Evolutionary conservation across 2,888 invertebrate genomes (phyloP).

Genomic region (Cryptus viduatorius): DNA sequence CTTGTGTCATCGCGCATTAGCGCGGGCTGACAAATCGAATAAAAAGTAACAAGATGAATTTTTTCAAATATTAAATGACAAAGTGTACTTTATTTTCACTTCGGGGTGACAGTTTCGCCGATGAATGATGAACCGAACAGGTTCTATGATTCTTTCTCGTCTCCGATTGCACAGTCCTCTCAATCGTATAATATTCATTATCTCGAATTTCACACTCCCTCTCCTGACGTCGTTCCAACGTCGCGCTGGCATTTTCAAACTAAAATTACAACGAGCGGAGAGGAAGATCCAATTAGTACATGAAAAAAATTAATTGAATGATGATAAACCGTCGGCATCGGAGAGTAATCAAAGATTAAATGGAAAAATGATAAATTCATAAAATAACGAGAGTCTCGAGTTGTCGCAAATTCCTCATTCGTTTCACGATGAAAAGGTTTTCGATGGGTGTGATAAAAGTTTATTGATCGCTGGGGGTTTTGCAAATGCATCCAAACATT

Average conservation of each 20-base stretch:
- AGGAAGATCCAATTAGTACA: conserved; percentile 10
- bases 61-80: background rate
- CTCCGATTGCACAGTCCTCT: background rate
- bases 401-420: background rate
- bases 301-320: conserved; percentile 31
- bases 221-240: background rate
- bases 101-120: background rate
- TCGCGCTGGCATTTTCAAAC: conserved; percentile 8
- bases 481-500: no score
- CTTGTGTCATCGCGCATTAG: conserved; percentile 33
- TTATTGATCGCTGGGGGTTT: background rate
- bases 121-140: background rate
- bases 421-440: background rate
- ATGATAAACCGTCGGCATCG: conserved; percentile 12
- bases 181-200: conserved; percentile 34
- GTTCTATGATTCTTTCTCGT: background rate
- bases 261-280: conserved; percentile 20
- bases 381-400: conserved; percentile 22
- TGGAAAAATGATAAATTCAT: conserved; percentile 45
- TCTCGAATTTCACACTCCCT: conserved; percentile 8
- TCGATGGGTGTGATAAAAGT: conserved; percentile 8
- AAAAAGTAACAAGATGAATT: conserved; percentile 18
- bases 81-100: background rate
- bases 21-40: conserved; percentile 43
- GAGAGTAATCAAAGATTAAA: conserved; percentile 36